Evolutionary conservation across 2,888 invertebrate species (phyloP), one percentile per base, ranked within the genome.

Genomic region (Proisotoma minuta): DNA sequence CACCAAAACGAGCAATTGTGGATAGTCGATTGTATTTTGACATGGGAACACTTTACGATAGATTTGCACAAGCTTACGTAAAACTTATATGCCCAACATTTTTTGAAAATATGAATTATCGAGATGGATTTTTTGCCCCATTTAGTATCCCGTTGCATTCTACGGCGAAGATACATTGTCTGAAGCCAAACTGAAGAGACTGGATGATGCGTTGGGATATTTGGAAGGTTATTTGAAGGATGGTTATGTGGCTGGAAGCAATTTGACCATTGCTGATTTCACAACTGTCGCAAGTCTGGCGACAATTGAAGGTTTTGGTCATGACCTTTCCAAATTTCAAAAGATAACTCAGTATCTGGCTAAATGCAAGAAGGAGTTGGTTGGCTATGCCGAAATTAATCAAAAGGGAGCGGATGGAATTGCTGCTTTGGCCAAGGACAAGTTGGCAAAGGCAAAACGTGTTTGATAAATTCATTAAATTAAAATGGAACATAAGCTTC

Each of bases 21-120:
- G 89, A 92, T 78, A 87, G 89, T 76, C 82, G 87, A 60, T 78
- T 91, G 62, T 88, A 86, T 79, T 91, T 91, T 77, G 91, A 91
- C 75, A 82, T 87, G 75, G 88, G 87, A 24, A 87, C 85, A 0
- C 79, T 93, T 3, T 89, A 86, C 78, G 81, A 82, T 65, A 82
- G 85, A 74, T 85, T 89, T 72, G 80, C 81, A 2, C 86, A 87
- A 63, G 87, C 86, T 75, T 87, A 87, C 75, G 88, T 88, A 77
- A 82, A 86, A 26, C 43, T 8, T 52, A 28, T 52, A 3, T 34
- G 8, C 15, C 34, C 15, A 34, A 34, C 15, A 15, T 10, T 3
- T 57, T 39, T 49, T 47, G 8, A 49, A 51, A 26, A 20, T 27
- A 22, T 49, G 24, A 3, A 40, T 40, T 52, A 53, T 12, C 22